A percentile compares a stretch with the other conserved stretches of the same genome.
Conservation (phyloP, 2,888 invertebrate genomes). For the Eurytoma adleriae region DNA sequence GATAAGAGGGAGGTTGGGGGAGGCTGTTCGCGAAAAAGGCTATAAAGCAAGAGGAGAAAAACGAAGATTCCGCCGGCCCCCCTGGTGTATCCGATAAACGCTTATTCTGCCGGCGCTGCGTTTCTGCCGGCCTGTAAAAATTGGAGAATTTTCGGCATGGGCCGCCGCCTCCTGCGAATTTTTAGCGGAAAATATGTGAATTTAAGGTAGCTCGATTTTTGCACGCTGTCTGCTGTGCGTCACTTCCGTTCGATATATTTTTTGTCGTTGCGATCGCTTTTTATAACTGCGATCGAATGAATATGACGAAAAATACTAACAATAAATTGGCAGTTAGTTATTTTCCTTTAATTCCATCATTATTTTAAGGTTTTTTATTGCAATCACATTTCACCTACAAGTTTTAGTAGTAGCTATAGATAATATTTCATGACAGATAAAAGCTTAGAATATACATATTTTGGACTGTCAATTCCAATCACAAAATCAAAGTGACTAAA, state of each 20-base stretch:
- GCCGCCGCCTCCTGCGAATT: neutral
- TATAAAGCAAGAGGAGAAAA: conserved; percentile 37
- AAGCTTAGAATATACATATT: conserved; percentile 79
- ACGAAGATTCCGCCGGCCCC: neutral
- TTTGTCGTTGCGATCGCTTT: too few species aligned
- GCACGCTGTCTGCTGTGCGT: neutral
- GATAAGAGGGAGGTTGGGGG: conserved; percentile 54
- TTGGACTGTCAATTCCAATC: conserved; percentile 81
- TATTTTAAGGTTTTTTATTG: too few species aligned
- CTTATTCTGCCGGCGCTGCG: conserved; percentile 38
- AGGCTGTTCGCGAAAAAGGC: conserved; percentile 46
- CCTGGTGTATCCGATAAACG: conserved; percentile 36
- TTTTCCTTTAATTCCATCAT: neutral
- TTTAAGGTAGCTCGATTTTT: neutral
- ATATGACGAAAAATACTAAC: neutral
- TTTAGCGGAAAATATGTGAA: neutral
- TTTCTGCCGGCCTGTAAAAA: conserved; percentile 26
- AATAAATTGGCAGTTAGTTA: neutral
- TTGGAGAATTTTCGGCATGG: conserved; percentile 27
- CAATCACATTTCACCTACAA: too few species aligned
- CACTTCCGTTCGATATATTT: too few species aligned
- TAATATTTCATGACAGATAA: conserved; percentile 69
- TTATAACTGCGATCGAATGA: too few species aligned
- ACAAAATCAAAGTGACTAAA: conserved; percentile 87
- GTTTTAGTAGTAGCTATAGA: too few species aligned